Evolutionary conservation across 2,113 vertebrate species (phyloP), one percentile per base, ranked within the genome.

Genomic region (Callopanchax toddi): DNA sequence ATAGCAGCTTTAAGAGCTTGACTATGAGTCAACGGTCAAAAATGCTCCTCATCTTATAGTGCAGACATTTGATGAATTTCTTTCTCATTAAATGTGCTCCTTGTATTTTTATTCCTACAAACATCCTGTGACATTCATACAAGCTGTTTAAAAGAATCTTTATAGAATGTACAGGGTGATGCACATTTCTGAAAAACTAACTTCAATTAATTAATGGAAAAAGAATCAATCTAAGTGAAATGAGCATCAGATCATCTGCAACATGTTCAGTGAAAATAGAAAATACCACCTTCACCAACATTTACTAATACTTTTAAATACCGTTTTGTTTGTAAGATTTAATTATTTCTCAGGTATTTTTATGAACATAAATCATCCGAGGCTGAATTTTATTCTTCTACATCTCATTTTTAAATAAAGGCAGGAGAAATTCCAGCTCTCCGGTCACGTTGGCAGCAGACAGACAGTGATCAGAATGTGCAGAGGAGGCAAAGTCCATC

Each of bases 401-500:
- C 68, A 36, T 16, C 45, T 39, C 2, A 3, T 21, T 60, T 65
- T 25, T 68, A 68, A 71, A 89, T 67, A 73, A 68, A 49, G 25
- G 42, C 49, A 67, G 53, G 59, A 70, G 53, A 71, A 67, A 78
- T 74, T 64, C 43, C 37, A 67, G 55, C 56, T 78, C 71, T 69
- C 65, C 23, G 37, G 86, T 90, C 86, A 86, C 68, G 56, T 82
- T 39, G 43, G 34, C 57, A 67, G 75, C 79, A 84, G 88, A 86
- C 86, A 85, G 82, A 81, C 82, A 68, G 69, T 56, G 61, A 86
- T 87, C 73, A 62, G 65, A 88, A 86, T 77, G 83, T 89, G 86
- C 82, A 87, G 72, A 79, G 78, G 68, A 87, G 82, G 76, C 79
- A 76, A 69, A 87, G 85, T 79, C 78, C 79, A 70, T 75, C 81